Evolutionary conservation across 2,113 vertebrate genomes (phyloP).

Genomic region (Centropristis striata): DNA sequence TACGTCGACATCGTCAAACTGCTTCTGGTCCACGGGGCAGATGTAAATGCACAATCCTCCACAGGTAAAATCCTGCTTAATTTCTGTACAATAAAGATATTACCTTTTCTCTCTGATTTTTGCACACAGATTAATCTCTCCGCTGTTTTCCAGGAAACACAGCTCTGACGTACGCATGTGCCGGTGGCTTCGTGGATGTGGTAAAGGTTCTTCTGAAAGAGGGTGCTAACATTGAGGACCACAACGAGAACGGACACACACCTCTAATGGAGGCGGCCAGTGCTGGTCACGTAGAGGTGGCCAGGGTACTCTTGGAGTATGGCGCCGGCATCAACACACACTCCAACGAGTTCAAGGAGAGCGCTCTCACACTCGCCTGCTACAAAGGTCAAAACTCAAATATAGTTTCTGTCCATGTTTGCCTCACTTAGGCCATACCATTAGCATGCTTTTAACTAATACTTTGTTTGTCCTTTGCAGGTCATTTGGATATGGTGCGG

Average conservation of each 20-base stretch:
- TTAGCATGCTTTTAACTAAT: not conserved
- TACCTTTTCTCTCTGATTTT: not conserved
- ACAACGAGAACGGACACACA: constrained; percentile 99
- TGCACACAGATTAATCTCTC: not conserved
- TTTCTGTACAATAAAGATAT: not conserved
- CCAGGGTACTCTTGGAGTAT: constrained; percentile 96
- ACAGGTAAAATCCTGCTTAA: constrained; percentile 86
- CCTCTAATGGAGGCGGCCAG: constrained; percentile 99
- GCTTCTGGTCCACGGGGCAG: constrained; percentile 96
- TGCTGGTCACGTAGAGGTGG: constrained; percentile 97
- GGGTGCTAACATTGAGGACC: constrained; percentile 99
- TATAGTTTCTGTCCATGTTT: not conserved
- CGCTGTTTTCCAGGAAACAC: constrained; percentile 91
- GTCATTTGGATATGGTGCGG: constrained; percentile 99
- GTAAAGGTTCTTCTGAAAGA: constrained; percentile 98
- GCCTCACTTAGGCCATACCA: not conserved
- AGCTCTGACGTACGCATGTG: constrained; percentile 97
- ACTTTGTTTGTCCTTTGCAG: constrained; percentile 80
- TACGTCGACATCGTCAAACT: constrained; percentile 98
- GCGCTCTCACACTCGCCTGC: constrained; percentile 98
- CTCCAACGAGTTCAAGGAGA: constrained; percentile 99
- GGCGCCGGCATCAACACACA: constrained; percentile 99
- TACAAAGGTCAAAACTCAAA: constrained; percentile 92
- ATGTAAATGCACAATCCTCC: constrained; percentile 97
- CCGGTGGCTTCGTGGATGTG: constrained; percentile 97